Base-by-base conservation (phyloP, 1,140 invertebrate species). In the Drosophila tsacasi region DNA sequence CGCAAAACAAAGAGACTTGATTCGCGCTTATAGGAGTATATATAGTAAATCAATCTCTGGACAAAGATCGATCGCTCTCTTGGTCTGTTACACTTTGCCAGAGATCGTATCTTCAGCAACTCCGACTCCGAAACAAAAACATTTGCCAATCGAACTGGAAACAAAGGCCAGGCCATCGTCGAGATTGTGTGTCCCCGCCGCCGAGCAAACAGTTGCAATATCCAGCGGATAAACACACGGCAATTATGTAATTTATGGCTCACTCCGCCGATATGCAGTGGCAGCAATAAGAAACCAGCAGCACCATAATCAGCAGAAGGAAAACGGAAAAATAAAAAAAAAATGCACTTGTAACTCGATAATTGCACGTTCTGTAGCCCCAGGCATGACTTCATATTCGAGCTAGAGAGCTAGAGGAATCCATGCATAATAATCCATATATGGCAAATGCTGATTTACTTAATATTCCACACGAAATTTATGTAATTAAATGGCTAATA, bases 191-290 rank as follows among this genome's bases (percentile, higher is more conserved):
- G 57, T 27, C 39, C 15, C 39, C 58, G 39, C 39, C 58, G 39
- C 2, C 0, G 13, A 47, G 44, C 44, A 42, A 72, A 37, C 49
- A 81, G 54, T 75, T 75, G 76, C 62, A 64, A 55, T 72, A 73
- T 64, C 61, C 46, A 58, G 37, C 40, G 63, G 76, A 76, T 79
- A 83, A 83, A 67, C 76, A 58, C 44, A 69, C 59, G 35, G 60
- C 77, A 65, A 86, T 87, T 86, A 82, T 86, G 83, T 79, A 86
- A 86, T 86, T 84, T 74, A 74, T 83, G 76, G 74, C 66, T 76
- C 74, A 50, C 58, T 64, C 66, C 59, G 66, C 40, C 71, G 62
- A 82, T 77, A 73, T 75, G 75, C 73, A 77, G 59, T 57, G 64
- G 61, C 59, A 68, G 63, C 46, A 46, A 66, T 61, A 59, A 54